Base-by-base conservation (phyloP, 2,888 invertebrate species). In the Odontomyia ornata region DNA sequence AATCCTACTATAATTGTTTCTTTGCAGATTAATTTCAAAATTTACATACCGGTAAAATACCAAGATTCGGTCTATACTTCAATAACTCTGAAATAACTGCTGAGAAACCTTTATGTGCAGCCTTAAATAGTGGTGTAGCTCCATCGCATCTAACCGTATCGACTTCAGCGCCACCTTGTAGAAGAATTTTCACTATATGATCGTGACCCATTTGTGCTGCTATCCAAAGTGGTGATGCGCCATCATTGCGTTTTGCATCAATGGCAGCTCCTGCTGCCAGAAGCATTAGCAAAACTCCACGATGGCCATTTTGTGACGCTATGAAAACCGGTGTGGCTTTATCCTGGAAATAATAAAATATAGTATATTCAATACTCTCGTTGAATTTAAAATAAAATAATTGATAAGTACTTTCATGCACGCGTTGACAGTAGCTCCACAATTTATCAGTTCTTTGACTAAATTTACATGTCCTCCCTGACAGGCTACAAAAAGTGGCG, bases 131-230 rank as follows among this genome's bases (percentile, higher is more conserved):
- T 1, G 97, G 94, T 0, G 97, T 97, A 47, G 97, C 97, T 60
- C 97, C 97, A 88, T 97, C 96, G 88, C 95, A 93, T 86, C 96
- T 89, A 28, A 93, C 89, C 1, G 92, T 89, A 88, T 97, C 96
- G 27, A 95, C 93, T 81, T 89, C 88, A 47, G 95, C 95, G 62
- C 95, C 95, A 81, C 91, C 90, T 83, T 91, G 91, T 80, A 97
- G 88, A 82, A 98, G 89, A 83, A 92, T 90, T 80, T 92, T 89
- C 77, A 93, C 96, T 65, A 93, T 93, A 83, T 91, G 91, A 84
- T 93, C 91, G 88, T 96, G 96, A 0, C 97, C 97, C 95, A 97
- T 96, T 90, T 98, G 98, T 80, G 96, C 92, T 52, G 96, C 94
- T 83, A 98, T 97, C 97, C 97, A 98, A 80, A 98, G 90, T 79